Base-by-base conservation (phyloP, 2,113 vertebrate genomes). In the Rousettus leschenaultii region DNA sequence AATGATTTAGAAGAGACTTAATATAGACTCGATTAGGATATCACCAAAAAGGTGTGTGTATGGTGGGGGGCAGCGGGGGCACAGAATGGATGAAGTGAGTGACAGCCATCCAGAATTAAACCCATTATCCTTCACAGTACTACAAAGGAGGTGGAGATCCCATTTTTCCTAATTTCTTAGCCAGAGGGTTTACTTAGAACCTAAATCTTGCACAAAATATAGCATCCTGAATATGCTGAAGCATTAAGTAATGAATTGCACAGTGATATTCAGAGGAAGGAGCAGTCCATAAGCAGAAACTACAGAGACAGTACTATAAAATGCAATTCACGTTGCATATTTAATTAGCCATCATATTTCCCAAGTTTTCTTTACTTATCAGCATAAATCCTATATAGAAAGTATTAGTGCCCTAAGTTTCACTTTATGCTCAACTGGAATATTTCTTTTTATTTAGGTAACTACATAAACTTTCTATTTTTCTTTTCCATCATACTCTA, bases 401-500 rank as follows among this genome's bases (percentile, higher is more conserved):
- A 68, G 18, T 14, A 22, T 51, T 82, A 43, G 21, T 74, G 74
- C 38, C 57, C 35, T 48, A 88, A 86, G n/a, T 94, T 88, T 86
- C 15, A 79, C n/a, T 35, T 24, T 18, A n/a, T 16, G 5, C 15
- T 78, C 53, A 70, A 45, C 0, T 35, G 53, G 21, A 89, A 35
- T 66, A 40, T 63, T 87, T n/a, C 84, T 92, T 78, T 91, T 48
- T 66, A 83, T 15, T 63, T 70, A 66, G 21, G 26, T 35, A 97
- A 73, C 30, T 92, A 30, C 43, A 74, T 16, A 85, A 74, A 82
- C 13, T 89, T 94, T 68, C 24, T 92, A 7, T 70, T 91, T 83
- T 77, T 75, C 51, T 75, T 88, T 87, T 90, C 28, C 96, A 59
- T 82, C 35, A 48, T n/a, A 43, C 51, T 65, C 16, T 16, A 74